Base-by-base conservation (phyloP, 2,888 invertebrate genomes). In the Neelides folsomi region DNA sequence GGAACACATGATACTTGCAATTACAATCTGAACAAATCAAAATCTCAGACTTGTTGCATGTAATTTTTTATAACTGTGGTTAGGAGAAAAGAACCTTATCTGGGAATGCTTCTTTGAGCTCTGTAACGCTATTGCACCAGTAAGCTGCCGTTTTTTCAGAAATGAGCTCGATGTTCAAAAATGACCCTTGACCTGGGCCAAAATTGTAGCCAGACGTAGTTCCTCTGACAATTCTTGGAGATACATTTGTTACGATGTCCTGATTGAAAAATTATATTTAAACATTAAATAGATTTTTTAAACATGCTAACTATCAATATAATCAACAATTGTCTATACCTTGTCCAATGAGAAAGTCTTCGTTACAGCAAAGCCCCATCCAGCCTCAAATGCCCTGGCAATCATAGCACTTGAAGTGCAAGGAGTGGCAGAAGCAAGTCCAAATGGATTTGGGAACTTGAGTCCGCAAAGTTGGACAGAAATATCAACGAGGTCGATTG, bases 311-410 rank as follows among this genome's bases (percentile, higher is more conserved):
- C n/a, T n/a, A n/a, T n/a, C n/a, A n/a, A n/a, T n/a, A n/a, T n/a
- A 27, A 27, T 27, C 3, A 27, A 7, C 27, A 27, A 27, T 5
- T 27, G 4, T 18, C 18, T 34, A 61, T 71, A 87, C 89, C 78
- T 98, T 97, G 69, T 94, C 88, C 13, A 98, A 74, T 2, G 83
- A 79, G 69, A 90, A 98, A 0, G 97, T 98, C 74, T 98, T 98
- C 0, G 97, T 98, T 1, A 98, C 85, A n/a, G 82, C 88, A 68
- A 90, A 98, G 0, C 83, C 87, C 98, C 98, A 98, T 1, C 97
- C 97, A 63, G 89, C 87, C 69, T 92, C 82, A 69, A 97, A 98
- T 13, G 87, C 85, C 57, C 97, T 75, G 4, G 97, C 75, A 45
- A 97, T 93, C 95, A 98, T 98, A 0, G 92, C 81, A 2, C 87